Base-by-base conservation (phyloP, 2,113 vertebrate species). In the Amphiprion ocellaris region DNA sequence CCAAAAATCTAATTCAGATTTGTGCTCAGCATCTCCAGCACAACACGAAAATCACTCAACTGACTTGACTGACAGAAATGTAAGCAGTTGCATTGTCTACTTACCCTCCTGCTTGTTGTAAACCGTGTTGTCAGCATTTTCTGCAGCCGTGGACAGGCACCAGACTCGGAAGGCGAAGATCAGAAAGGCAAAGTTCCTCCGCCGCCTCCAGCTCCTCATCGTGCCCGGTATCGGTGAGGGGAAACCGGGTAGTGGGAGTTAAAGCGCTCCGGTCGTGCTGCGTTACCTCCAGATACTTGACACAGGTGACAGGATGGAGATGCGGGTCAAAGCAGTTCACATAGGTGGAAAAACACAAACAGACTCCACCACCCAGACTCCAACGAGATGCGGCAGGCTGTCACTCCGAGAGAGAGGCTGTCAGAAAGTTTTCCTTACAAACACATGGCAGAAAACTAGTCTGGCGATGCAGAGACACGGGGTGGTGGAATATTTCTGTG, bases 161-260 rank as follows among this genome's bases (percentile, higher is more conserved):
- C 89, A 92, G 73, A 83, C 58, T 68, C 49, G 49, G 11, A 92
- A 70, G 75, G 77, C 79, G 59, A 88, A 26, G 68, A 89, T 12
- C 75, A 92, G 61, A 69, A 86, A 88, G 33, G 39, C 79, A 69
- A 91, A 92, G 89, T 92, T 90, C 83, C 44, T 79, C 79, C 87
- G 76, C 85, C 89, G 83, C 77, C 85, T 82, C 92, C 91, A 87
- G 85, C 44, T 66, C 73, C 79, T 87, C 91, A 92, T 94, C 83
- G 64, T 90, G 80, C 73, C 73, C 82, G 72, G 71, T 50, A 33
- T 82, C 39, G 69, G 74, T 61, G 55, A 41, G 62, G 50, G 56
- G 69, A 84, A 76, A 28, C 58, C 63, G 73, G 81, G 54, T 4
- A 9, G 33, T 9, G 8, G 33, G 33, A n/a, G 37, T 28, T 39